Evolutionary conservation across 2,113 vertebrate genomes (phyloP).

Genomic region (Chionis minor): DNA sequence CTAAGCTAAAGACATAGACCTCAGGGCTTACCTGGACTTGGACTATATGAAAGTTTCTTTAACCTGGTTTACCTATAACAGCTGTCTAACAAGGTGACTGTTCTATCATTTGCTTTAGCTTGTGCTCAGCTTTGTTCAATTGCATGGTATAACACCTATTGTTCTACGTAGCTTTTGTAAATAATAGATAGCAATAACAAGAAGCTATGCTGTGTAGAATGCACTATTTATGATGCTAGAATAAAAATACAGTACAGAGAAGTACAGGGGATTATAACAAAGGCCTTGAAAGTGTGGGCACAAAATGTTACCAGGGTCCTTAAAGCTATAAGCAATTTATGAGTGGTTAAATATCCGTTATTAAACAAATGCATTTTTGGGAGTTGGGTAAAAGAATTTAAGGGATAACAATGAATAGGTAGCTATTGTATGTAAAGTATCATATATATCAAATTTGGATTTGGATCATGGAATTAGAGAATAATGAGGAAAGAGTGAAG

Average conservation of each 20-base stretch:
- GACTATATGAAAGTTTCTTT: neutral
- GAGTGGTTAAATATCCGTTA: neutral
- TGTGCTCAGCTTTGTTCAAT: neutral
- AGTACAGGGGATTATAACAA: neutral
- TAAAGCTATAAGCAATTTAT: neutral
- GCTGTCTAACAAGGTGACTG: neutral
- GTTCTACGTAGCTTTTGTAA: neutral
- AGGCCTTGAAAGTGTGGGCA: neutral
- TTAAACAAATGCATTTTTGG: neutral
- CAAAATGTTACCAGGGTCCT: neutral
- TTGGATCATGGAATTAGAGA: neutral
- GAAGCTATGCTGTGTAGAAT: neutral
- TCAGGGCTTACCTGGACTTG: neutral
- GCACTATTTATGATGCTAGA: neutral
- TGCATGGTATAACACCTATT: neutral
- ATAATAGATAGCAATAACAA: neutral
- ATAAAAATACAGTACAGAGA: neutral
- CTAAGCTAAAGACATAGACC: neutral
- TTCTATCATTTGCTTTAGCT: neutral
- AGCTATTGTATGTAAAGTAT: neutral
- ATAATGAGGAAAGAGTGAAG: neutral
- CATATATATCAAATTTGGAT: neutral
- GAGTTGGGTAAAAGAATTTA: neutral
- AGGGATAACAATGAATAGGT: neutral
- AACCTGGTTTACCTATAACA: neutral